Evolutionary conservation across 1,140 invertebrate genomes (phyloP).

Genomic region (Cyphomyrmex costatus): DNA sequence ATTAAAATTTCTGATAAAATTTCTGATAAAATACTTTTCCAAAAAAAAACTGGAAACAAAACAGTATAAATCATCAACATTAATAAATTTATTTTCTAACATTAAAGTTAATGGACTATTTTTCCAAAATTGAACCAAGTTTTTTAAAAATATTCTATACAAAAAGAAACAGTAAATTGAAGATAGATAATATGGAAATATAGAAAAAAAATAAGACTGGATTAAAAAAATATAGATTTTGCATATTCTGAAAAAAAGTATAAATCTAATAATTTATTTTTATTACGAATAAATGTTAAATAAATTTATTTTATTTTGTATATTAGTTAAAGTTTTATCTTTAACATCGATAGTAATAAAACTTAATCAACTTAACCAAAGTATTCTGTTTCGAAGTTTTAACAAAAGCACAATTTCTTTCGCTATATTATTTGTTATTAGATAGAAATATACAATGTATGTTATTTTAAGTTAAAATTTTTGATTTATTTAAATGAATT

Average conservation of each 20-base stretch:
- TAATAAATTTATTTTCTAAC: background rate
- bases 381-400: background rate
- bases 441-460: background rate
- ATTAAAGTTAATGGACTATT: background rate
- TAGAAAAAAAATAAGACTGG: constrained; percentile 45
- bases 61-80: background rate
- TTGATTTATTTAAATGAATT: constrained; percentile 13
- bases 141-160: background rate
- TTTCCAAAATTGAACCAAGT: constrained; percentile 27
- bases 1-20: background rate
- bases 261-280: constrained; percentile 22
- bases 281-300: constrained; percentile 10
- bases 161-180: background rate
- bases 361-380: background rate
- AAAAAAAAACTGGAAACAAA: background rate
- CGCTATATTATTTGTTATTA: background rate
- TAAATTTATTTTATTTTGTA: background rate
- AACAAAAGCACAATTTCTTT: background rate
- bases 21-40: background rate
- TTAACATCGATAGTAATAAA: constrained; percentile 10
- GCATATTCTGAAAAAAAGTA: constrained; percentile 14
- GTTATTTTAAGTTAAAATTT: constrained; percentile 11
- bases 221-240: constrained; percentile 49
- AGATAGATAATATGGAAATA: background rate
- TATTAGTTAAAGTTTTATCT: constrained; percentile 13